These are phyloP conservation scores for Heliothis subflexa DNA, from an alignment of 1,140 invertebrate genomes.

Conservation along the genomic window DNA sequence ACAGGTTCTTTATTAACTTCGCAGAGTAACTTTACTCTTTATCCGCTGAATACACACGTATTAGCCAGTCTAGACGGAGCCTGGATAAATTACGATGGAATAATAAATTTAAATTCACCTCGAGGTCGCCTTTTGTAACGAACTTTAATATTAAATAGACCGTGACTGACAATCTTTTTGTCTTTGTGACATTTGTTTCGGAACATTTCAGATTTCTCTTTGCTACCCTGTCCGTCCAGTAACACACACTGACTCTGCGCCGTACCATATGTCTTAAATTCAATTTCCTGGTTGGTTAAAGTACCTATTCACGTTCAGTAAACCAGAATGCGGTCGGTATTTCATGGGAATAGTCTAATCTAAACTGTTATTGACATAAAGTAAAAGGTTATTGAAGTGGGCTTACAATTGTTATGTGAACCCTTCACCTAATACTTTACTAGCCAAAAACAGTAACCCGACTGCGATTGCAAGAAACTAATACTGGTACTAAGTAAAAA, in stretches of 20 bases:
- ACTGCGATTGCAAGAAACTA: background rate
- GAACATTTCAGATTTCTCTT: background rate
- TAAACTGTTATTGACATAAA: no score
- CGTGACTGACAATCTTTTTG: conserved; percentile 29
- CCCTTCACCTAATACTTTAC: no score
- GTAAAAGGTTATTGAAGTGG: no score
- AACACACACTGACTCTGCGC: no score
- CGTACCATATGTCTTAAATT: no score
- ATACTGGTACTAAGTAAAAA: background rate
- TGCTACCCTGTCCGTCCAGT: background rate
- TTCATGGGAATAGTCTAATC: no score
- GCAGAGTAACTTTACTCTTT: conserved; percentile 36
- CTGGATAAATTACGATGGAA: conserved; percentile 45
- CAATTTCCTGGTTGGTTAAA: no score
- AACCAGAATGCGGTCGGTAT: no score
- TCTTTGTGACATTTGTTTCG: background rate
- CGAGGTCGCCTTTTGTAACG: conserved; percentile 23
- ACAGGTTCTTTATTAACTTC: conserved; percentile 49
- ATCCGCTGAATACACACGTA: conserved; percentile 40
- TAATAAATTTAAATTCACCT: conserved; percentile 42
- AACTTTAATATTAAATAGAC: conserved; percentile 33
- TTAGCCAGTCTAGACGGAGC: conserved; percentile 49
- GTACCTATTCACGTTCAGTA: no score
- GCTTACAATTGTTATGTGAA: no score
- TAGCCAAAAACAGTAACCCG: background rate